Percentiles rank a stretch among this genome's conserved stretches.
Conservation (phyloP, 2,797 vertebrate genomes). For the Sparus aurata region DNA sequence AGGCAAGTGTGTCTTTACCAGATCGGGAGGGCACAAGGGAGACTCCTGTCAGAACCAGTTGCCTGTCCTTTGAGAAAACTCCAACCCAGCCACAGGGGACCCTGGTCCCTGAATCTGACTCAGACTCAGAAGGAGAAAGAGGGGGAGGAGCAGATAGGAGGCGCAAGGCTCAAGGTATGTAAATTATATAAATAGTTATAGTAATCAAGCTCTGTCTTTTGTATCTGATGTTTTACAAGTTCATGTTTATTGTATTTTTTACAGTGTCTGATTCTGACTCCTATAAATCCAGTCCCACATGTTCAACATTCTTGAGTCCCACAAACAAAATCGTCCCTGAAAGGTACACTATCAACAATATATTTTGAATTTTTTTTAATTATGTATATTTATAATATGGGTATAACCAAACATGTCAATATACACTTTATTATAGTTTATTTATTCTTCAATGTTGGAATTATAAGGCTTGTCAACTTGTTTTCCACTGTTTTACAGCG, state of each 20-base stretch:
- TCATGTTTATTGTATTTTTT: constrained; percentile 40
- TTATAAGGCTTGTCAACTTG: constrained; percentile 23
- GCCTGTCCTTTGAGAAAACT: constrained; percentile 74
- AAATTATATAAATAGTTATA: neutral
- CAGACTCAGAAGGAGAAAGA: constrained; percentile 84
- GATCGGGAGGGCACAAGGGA: constrained; percentile 23
- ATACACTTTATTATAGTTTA: neutral
- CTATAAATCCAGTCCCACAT: constrained; percentile 67
- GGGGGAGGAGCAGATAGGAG: constrained; percentile 34
- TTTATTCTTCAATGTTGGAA: neutral
- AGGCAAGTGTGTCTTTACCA: constrained; percentile 9
- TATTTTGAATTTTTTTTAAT: neutral
- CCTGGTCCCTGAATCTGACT: constrained; percentile 90
- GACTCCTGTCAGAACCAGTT: constrained; percentile 50
- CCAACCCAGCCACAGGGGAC: constrained; percentile 70
- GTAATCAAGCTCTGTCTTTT: neutral
- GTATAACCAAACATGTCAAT: neutral
- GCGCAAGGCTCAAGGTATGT: constrained; percentile 66
- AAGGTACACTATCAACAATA: constrained; percentile 75
- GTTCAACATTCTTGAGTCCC: constrained; percentile 83
- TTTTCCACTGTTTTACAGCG: constrained; percentile 73
- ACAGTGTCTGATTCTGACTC: constrained; percentile 71
- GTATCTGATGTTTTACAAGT: constrained; percentile 4
- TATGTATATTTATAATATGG: neutral
- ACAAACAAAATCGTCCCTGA: constrained; percentile 81